These are phyloP conservation scores for Xyliphius kryptos DNA, from an alignment of 2,113 vertebrate genomes.

Conservation along the genomic window DNA sequence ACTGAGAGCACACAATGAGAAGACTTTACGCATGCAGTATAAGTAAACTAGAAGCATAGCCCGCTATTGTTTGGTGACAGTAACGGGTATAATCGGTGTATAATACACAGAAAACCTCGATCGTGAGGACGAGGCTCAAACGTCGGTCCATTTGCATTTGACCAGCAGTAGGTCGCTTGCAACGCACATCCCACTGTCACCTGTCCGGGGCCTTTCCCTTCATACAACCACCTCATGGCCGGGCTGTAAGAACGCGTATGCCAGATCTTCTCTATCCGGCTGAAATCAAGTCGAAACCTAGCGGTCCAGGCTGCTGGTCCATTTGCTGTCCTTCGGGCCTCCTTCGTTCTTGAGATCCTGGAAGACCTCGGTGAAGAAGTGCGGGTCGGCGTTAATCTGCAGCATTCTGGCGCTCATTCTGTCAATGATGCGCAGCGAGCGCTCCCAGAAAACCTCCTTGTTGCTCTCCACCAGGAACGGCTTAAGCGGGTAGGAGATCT, in stretches of 20 bases:
- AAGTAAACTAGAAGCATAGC: slow-evolving; percentile 42
- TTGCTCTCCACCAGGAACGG: slow-evolving; percentile 86
- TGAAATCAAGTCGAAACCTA: slow-evolving; percentile 51
- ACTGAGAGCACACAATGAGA: slow-evolving; percentile 47
- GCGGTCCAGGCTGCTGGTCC: slow-evolving; percentile 80
- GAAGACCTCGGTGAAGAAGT: slow-evolving; percentile 90
- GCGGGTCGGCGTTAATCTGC: slow-evolving; percentile 83
- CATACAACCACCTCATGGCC: slow-evolving; percentile 36
- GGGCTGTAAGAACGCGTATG: slow-evolving; percentile 26
- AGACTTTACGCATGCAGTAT: slow-evolving; percentile 52
- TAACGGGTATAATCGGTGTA: slow-evolving; percentile 46
- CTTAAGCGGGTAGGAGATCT: slow-evolving; percentile 91
- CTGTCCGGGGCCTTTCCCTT: slow-evolving; percentile 36
- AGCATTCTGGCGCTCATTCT: slow-evolving; percentile 83
- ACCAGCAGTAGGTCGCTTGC: slow-evolving; percentile 26
- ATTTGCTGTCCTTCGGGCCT: slow-evolving; percentile 64
- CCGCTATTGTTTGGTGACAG: slow-evolving; percentile 44
- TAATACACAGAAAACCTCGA: slow-evolving; percentile 42
- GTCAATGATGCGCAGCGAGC: slow-evolving; percentile 81
- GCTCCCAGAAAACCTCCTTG: slow-evolving; percentile 88
- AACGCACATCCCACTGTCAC: slow-evolving; percentile 25
- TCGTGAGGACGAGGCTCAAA: slow-evolving; percentile 24
- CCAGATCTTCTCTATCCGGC: slow-evolving; percentile 25
- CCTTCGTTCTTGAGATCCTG: slow-evolving; percentile 89
- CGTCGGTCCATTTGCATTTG: slow-evolving; percentile 28